Base-by-base conservation (phyloP, 2,888 invertebrate genomes). In the Scaptodrosophila latifasciaeformis region DNA sequence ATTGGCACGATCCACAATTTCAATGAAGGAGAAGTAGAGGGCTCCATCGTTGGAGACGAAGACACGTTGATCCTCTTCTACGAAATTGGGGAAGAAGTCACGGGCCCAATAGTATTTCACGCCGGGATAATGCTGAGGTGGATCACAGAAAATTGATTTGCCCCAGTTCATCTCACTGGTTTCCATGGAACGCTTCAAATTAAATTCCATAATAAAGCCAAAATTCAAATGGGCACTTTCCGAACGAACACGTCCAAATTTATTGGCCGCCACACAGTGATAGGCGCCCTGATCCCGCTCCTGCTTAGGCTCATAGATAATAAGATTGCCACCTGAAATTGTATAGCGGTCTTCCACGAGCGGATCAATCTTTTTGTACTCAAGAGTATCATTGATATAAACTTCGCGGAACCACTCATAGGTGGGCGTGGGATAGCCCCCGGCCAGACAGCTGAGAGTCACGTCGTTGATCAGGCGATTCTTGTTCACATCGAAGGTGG, bases 1-100 rank as follows among this genome's bases (percentile, higher is more conserved):
- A 76, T 92, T 93, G 10, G 96, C 96, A 64, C 91, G 89, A 86
- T 97, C 97, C 49, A 96, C 95, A 21, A 91, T 91, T 86, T 97
- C 97, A 70, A 98, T 89, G 5, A 96, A 94, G 15, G 97, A 96
- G 84, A 98, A 97, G 82, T 98, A 98, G 12, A 98, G 89, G 10
- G 96, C 94, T 37, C 97, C 97, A 88, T 97, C 97, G 78, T 92
- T 89, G 0, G 97, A 97, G 0, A 97, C 96, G 88, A 98, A 97
- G 0, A 96, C 94, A 65, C 97, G 89, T 78, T 92, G 91, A 84
- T 96, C 96, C 85, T 97, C 96, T 84, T 97, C 95, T 1, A 98
- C 96, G 70, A 97, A 94, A 85, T 96, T 96, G 0, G 94, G 94
- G 70, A 96, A 96, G 78, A 90, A 92, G 79, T 94, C 93, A 61